Conservation (phyloP, 2,797 vertebrate species). For the Chiloscyllium punctatum region DNA sequence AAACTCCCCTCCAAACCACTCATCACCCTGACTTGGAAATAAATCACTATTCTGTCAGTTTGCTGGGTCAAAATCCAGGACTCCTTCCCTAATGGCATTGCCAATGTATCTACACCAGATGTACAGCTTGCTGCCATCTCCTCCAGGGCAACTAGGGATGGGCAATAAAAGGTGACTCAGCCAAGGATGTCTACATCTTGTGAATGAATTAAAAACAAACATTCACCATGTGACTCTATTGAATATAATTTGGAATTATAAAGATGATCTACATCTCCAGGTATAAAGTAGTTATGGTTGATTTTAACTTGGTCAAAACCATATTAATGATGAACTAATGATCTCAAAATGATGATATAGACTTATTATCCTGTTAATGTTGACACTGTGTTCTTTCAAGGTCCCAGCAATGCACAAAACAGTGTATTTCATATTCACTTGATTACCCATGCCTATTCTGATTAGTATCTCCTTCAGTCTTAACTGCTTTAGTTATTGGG, state of each 20-base stretch:
- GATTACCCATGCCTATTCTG: not conserved
- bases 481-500: not conserved
- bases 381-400: not conserved
- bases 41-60: no score
- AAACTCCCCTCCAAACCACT: no score
- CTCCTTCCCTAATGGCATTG: no score
- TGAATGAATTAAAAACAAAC: no score
- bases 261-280: not conserved
- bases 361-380: not conserved
- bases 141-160: no score
- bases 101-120: no score
- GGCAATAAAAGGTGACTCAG: no score
- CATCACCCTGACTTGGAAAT: no score
- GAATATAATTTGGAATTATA: not conserved
- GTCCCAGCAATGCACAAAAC: not conserved
- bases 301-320: not conserved
- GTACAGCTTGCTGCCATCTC: no score
- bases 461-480: not conserved
- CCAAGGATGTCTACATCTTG: no score
- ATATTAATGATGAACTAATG: not conserved
- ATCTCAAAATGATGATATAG: not conserved
- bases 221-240: not conserved
- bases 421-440: constrained; percentile 8
- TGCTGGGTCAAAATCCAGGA: no score
- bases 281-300: not conserved